Conservation (phyloP, 2,888 invertebrate species). For the Oxytorus armatus region DNA sequence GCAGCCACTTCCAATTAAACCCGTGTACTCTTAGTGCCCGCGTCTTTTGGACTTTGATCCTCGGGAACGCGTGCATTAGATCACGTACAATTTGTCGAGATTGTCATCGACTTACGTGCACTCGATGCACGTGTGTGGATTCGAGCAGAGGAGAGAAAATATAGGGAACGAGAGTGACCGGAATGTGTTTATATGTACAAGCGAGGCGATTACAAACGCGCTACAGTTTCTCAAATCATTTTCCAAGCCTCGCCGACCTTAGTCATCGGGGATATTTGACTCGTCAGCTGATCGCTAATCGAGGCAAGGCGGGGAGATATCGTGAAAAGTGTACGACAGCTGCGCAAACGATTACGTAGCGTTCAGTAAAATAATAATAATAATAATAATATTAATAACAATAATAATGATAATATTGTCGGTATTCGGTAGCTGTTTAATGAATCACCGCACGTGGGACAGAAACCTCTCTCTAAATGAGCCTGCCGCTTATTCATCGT, state of each 20-base stretch:
- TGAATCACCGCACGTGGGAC: constrained; percentile 56
- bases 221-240: constrained; percentile 45
- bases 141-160: no score
- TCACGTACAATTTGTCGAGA: no score
- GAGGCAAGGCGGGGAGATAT: not conserved
- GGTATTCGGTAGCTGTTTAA: constrained; percentile 21
- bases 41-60: no score
- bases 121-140: no score
- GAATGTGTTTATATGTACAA: no score
- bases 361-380: constrained; percentile 26
- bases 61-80: no score
- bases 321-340: constrained; percentile 52
- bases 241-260: constrained; percentile 34
- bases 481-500: constrained; percentile 49
- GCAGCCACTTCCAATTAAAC: no score
- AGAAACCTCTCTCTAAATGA: not conserved
- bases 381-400: constrained; percentile 25
- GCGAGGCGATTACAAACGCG: no score
- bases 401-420: constrained; percentile 23
- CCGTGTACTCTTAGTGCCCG: no score
- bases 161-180: no score
- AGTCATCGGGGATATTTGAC: constrained; percentile 63
- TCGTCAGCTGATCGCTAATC: constrained; percentile 66
- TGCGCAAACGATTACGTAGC: constrained; percentile 17
- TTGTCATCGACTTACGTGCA: no score